Percentiles rank a stretch among this genome's conserved stretches.
Conservation (phyloP, 2,888 invertebrate species). For the Eulithis prunata region DNA sequence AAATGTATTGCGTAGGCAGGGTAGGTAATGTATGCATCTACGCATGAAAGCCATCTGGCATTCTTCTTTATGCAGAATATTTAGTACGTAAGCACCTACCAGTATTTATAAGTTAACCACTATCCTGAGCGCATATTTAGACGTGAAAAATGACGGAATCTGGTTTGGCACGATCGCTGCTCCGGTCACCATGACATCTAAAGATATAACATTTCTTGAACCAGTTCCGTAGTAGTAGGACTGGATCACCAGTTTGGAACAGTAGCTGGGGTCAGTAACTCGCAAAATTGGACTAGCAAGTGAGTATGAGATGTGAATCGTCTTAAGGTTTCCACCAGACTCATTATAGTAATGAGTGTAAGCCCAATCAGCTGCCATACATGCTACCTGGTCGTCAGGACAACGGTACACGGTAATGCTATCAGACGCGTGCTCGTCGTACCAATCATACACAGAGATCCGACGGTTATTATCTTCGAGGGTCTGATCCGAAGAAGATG, state of each 20-base stretch:
- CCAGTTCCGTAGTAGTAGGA: slow-evolving; percentile 4
- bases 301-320: not conserved
- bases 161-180: not conserved
- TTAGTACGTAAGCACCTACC: too few relatives aligned
- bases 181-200: not conserved
- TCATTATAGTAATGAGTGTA: slow-evolving; percentile 2
- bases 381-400: not conserved
- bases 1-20: too few relatives aligned
- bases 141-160: slow-evolving; percentile 3
- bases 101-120: not conserved
- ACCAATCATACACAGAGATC: not conserved
- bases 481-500: not conserved
- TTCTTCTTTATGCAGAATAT: not conserved
- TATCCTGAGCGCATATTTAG: not conserved
- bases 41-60: too few relatives aligned
- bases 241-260: slow-evolving; percentile 7
- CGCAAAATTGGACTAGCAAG: slow-evolving; percentile 2
- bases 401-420: slow-evolving; percentile 3
- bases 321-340: not conserved
- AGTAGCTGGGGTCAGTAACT: slow-evolving; percentile 9
- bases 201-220: not conserved
- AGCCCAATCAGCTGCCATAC: slow-evolving; percentile 9
- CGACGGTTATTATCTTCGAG: slow-evolving; percentile 7
- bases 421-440: slow-evolving; percentile 1
- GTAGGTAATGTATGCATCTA: too few relatives aligned